Evolutionary conservation across 2,888 invertebrate species (phyloP).

Genomic region (Acanthosepion pharaonis): DNA sequence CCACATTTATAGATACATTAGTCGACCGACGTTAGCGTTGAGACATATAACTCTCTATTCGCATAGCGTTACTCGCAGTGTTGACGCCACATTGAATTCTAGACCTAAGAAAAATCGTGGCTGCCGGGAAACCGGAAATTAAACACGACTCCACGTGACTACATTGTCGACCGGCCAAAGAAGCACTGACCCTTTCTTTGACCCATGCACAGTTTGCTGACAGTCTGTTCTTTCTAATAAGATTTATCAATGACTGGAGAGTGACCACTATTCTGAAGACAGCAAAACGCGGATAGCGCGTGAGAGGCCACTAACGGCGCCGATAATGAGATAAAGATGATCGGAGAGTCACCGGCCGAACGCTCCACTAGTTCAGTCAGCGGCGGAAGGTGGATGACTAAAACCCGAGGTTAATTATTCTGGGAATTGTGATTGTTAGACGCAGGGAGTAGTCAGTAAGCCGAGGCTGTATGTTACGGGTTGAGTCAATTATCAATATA

Average conservation of each 20-base stretch:
- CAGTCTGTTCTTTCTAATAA: background rate
- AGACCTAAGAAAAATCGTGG: background rate
- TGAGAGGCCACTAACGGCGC: background rate
- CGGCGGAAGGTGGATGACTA: background rate
- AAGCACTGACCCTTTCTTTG: background rate
- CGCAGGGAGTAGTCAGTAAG: background rate
- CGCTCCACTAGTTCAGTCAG: background rate
- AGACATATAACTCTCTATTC: no score
- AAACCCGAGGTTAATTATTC: background rate
- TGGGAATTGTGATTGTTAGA: background rate
- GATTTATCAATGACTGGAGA: background rate
- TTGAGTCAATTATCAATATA: no score
- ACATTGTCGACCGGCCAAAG: background rate
- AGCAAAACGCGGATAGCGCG: background rate
- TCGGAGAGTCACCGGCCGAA: background rate
- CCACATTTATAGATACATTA: no score
- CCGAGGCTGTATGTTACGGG: no score
- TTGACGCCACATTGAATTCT: background rate
- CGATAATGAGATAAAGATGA: background rate
- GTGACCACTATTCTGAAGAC: background rate
- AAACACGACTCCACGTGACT: background rate
- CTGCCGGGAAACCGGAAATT: background rate
- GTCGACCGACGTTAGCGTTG: no score
- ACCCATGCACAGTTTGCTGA: background rate
- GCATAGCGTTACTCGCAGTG: background rate